A percentile compares a stretch with the other conserved stretches of the same genome.
phyloP scores from a whole-genome alignment of 2,113 vertebrate species.

The Syngnathoides biaculeatus region DNA sequence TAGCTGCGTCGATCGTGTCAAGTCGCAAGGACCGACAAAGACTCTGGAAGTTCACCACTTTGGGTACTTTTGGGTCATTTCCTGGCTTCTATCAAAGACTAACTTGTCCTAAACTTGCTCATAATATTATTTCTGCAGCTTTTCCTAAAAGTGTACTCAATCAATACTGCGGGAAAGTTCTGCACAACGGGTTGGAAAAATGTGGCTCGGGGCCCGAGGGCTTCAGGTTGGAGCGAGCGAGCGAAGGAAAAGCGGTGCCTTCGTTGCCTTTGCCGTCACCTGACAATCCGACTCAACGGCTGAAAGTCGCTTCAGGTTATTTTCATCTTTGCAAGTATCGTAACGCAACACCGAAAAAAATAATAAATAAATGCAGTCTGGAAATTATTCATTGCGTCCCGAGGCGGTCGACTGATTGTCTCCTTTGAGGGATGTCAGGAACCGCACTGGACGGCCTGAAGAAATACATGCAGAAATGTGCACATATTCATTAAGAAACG shows the following conservation, averaged over 20 bases:
- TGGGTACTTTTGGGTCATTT: neutral
- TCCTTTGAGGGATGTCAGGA: slow-evolving; percentile 54
- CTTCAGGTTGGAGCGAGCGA: slow-evolving; percentile 51
- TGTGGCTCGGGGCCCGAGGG: neutral
- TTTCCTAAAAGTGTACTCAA: neutral
- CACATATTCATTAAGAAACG: slow-evolving; percentile 34
- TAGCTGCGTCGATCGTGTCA: neutral
- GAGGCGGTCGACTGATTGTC: slow-evolving; percentile 45
- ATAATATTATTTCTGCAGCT: neutral
- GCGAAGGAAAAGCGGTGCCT: slow-evolving; percentile 33
- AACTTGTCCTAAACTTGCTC: too few species aligned
- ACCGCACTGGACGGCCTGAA: neutral
- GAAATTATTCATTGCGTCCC: slow-evolving; percentile 37
- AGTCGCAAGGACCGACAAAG: neutral
- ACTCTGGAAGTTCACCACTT: neutral
- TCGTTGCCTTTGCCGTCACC: slow-evolving; percentile 38
- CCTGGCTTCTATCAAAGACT: too few species aligned
- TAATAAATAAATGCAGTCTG: slow-evolving; percentile 1
- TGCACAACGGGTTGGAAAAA: neutral
- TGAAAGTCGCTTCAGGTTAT: slow-evolving; percentile 41
- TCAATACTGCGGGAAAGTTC: neutral
- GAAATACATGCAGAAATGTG: neutral
- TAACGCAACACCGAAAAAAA: slow-evolving; percentile 49
- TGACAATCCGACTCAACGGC: slow-evolving; percentile 23
- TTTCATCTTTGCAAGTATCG: slow-evolving; percentile 42